Conservation (phyloP, 2,113 vertebrate genomes). For the Sylvilagus bachmani region DNA sequence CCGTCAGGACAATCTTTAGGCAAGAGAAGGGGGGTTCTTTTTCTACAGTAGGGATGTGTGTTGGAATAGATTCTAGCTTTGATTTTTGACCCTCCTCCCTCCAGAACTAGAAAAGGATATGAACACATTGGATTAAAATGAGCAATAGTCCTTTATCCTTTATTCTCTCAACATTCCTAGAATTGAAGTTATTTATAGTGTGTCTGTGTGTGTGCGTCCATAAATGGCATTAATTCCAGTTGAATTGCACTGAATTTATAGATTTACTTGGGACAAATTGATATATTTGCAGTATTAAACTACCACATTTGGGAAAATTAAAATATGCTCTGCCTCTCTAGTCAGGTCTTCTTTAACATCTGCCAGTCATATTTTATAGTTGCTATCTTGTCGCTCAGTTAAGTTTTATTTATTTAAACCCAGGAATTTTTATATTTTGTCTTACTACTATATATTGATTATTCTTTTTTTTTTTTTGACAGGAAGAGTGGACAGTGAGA, state of each 20-base stretch:
- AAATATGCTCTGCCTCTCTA: background rate
- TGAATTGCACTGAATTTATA: background rate
- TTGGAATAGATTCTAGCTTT: background rate
- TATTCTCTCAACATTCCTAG: background rate
- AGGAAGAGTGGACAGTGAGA: no score
- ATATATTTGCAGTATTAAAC: background rate
- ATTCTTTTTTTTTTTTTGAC: no score
- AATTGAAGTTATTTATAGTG: background rate
- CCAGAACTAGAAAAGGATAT: background rate
- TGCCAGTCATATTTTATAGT: background rate
- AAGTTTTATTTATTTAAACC: background rate
- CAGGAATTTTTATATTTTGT: conserved; percentile 9
- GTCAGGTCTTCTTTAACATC: background rate
- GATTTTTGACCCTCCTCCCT: background rate
- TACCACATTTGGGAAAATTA: background rate
- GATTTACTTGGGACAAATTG: background rate
- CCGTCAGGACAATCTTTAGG: background rate
- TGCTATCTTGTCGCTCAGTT: background rate
- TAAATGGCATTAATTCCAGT: background rate
- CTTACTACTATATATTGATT: background rate
- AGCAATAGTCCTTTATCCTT: background rate
- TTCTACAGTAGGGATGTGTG: background rate
- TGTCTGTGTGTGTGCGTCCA: background rate
- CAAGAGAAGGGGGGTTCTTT: background rate
- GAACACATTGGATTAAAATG: background rate